Conservation (phyloP, 2,888 invertebrate species). For the Volucella bombylans region DNA sequence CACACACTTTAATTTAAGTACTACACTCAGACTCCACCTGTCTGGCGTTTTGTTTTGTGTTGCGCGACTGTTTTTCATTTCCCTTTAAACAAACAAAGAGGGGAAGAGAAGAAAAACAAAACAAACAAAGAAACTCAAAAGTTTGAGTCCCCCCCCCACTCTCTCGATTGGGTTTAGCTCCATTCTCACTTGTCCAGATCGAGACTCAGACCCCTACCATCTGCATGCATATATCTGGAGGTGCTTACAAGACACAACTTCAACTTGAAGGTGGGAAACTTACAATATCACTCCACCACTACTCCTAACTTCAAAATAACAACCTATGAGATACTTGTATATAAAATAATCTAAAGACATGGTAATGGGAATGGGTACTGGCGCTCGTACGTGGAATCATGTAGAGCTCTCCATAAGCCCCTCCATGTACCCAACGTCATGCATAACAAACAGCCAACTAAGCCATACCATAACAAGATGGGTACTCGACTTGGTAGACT, state of each 20-base stretch:
- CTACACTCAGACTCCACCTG: conserved; percentile 50
- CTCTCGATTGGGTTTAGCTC: conserved; percentile 5
- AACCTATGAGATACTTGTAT: conserved; percentile 68
- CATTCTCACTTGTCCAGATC: conserved; percentile 22
- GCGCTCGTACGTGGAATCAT: conserved; percentile 48
- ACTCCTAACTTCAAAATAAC: conserved; percentile 19
- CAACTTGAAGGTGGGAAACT: conserved; percentile 53
- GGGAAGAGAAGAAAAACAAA: conserved; percentile 2
- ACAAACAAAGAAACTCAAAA: not conserved
- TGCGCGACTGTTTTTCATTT: conserved; percentile 17
- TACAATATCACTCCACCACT: conserved; percentile 41
- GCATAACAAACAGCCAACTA: conserved; percentile 24
- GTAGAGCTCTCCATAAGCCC: conserved; percentile 50
- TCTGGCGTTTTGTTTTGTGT: conserved; percentile 1
- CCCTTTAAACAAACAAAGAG: conserved; percentile 24
- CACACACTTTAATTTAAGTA: conserved; percentile 13
- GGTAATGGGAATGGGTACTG: conserved; percentile 42
- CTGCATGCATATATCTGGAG: not conserved
- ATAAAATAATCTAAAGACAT: conserved; percentile 47
- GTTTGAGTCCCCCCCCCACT: conserved; percentile 2
- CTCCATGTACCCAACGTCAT: conserved; percentile 47
- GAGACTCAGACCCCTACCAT: conserved; percentile 19
- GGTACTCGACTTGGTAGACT: conserved; percentile 52
- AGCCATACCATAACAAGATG: conserved; percentile 26
- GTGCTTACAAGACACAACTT: conserved; percentile 4